phyloP scores from a whole-genome alignment of 2,797 vertebrate genomes.

The Thripadectes ignobilis region DNA sequence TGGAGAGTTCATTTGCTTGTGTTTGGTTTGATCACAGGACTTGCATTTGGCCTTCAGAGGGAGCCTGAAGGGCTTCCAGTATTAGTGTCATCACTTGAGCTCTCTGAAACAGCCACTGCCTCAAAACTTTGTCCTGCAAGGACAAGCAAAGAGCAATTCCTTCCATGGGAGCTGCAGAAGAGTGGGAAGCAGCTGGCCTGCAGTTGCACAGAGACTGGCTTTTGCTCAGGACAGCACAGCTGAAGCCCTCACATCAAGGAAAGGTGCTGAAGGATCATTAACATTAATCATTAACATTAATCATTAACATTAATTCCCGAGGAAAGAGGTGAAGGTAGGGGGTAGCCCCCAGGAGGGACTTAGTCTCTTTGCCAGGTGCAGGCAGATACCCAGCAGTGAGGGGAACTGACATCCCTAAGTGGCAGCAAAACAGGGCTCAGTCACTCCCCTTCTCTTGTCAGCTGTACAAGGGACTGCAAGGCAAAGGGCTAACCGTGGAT shows the following conservation, averaged over 20 bases:
- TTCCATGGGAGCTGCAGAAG: background rate
- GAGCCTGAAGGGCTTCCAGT: constrained; percentile 25
- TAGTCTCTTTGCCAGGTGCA: background rate
- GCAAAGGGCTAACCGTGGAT: background rate
- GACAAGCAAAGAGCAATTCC: background rate
- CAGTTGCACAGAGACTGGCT: background rate
- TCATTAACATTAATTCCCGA: too few relatives aligned
- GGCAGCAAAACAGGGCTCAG: background rate
- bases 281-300: background rate
- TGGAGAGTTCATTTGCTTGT: background rate
- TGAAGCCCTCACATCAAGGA: background rate
- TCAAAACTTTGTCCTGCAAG: background rate
- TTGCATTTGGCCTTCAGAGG: background rate
- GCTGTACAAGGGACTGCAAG: background rate
- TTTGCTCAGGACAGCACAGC: background rate
- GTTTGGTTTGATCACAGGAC: constrained; percentile 14
- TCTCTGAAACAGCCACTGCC: background rate
- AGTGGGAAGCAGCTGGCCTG: background rate
- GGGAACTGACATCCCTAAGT: background rate
- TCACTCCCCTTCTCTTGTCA: background rate
- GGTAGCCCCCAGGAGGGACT: background rate
- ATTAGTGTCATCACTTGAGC: background rate
- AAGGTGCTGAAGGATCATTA: background rate
- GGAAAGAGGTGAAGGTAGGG: background rate
- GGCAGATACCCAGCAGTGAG: background rate